Evolutionary conservation across 2,113 vertebrate species (phyloP).

Genomic region (Rhinoderma darwinii): DNA sequence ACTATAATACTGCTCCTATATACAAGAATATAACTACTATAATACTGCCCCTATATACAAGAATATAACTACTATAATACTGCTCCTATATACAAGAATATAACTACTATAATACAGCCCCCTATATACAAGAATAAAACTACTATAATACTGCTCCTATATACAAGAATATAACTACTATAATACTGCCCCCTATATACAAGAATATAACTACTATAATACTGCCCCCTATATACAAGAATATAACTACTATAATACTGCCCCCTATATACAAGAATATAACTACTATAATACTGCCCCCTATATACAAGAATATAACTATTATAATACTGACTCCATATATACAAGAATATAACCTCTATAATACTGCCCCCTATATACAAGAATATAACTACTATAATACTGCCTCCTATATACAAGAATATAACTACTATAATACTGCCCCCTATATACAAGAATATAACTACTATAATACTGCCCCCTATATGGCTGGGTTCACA

Average conservation of each 20-base stretch:
- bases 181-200: constrained; percentile 1
- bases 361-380: not conserved
- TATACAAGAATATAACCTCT: too few species aligned
- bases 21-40: not conserved
- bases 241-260: constrained; percentile 9
- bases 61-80: not conserved
- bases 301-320: constrained; percentile 2
- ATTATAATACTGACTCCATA: not conserved
- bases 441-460: not conserved
- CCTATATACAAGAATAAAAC: not conserved
- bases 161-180: constrained; percentile 4
- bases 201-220: constrained; percentile 5
- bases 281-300: not conserved
- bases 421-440: too few species aligned
- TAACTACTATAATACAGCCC: constrained; percentile 5
- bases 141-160: not conserved
- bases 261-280: not conserved
- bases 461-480: constrained; percentile 5
- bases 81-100: not conserved
- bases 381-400: constrained; percentile 16
- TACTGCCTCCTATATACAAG: not conserved
- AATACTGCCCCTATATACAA: not conserved
- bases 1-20: not conserved
- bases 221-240: too few species aligned
- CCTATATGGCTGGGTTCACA: too few species aligned